Evolutionary conservation across 2,888 invertebrate species (phyloP), one percentile per base, ranked within the genome.

Genomic region (Phrixothrix hirtus): DNA sequence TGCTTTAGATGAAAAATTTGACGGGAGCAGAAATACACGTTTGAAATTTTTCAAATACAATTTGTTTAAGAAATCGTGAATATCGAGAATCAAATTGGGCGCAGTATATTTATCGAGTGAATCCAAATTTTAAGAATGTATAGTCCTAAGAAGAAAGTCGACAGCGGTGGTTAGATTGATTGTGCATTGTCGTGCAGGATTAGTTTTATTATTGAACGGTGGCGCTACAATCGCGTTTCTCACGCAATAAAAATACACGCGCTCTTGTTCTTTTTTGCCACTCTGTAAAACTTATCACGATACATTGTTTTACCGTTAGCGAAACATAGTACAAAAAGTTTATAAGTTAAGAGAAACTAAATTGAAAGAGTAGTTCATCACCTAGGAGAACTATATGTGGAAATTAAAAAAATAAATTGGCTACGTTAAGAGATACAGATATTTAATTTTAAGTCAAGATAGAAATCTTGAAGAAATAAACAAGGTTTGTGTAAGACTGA

Each of bases 131-230:
- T 49, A 17, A 41, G 38, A 45, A 55, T 44, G 55, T 60, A 57
- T 53, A 55, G 47, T 41, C 57, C 60, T 49, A 55, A 50, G 54
- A 60, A 61, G 55, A 55, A 59, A 58, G 57, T 58, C 54, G 54
- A 56, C 55, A 52, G 59, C 56, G 54, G 38, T 44, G 44, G 53
- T 46, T 60, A 69, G 69, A 69, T 69, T 68, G 68, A 69, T 69
- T 67, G 69, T 68, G 67, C 67, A 67, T 69, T 69, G 65, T 64
- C 69, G 69, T 69, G 69, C 65, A 49, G 62, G 62, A 64, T 65
- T 65, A 64, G 65, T 65, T 64, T 63, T 62, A 62, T 64, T 65
- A 65, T 64, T 61, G 65, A 64, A 59, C 65, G 63, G 60, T 53
- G 61, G 63, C 58, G 62, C 56, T 61, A 55, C 55, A 62, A 60